A percentile compares a stretch with the other conserved stretches of the same genome.
phyloP scores from a whole-genome alignment of 2,888 invertebrate genomes.

The Synanthedon vespiformis region DNA sequence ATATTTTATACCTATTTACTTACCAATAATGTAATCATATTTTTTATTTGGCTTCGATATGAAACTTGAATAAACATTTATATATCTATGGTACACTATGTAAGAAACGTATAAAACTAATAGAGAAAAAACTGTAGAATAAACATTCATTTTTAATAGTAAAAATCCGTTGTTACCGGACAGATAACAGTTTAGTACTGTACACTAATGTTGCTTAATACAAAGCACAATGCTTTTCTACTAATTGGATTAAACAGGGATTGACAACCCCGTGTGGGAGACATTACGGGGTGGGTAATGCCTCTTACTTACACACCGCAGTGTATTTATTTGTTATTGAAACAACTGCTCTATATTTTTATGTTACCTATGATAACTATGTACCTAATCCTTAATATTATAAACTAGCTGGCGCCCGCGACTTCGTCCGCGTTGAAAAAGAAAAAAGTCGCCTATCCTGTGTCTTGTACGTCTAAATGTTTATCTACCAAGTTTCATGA shows the following conservation, averaged over 20 bases:
- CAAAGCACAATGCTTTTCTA: slow-evolving; percentile 1
- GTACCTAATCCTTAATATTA: too few relatives aligned
- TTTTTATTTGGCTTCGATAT: slow-evolving; percentile 41
- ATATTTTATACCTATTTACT: slow-evolving; percentile 21
- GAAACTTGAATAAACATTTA: slow-evolving; percentile 36
- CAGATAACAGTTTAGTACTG: not conserved
- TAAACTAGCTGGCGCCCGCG: too few relatives aligned
- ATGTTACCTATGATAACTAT: too few relatives aligned
- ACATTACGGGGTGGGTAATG: not conserved
- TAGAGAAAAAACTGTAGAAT: slow-evolving; percentile 36
- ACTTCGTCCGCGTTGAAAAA: too few relatives aligned
- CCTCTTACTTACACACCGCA: not conserved
- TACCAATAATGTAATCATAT: slow-evolving; percentile 61
- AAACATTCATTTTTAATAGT: slow-evolving; percentile 29
- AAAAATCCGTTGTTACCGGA: slow-evolving; percentile 27
- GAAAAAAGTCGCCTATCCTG: too few relatives aligned
- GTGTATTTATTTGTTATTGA: not conserved
- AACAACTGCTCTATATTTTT: too few relatives aligned
- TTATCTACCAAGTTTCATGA: too few relatives aligned
- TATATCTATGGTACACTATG: slow-evolving; percentile 43
- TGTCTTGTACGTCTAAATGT: too few relatives aligned
- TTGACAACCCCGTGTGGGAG: slow-evolving; percentile 16
- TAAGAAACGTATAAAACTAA: slow-evolving; percentile 40
- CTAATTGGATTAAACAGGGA: slow-evolving; percentile 57
- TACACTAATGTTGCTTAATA: not conserved